phyloP scores from a whole-genome alignment of 2,888 invertebrate species.

The Minunthozetes semirufus region DNA sequence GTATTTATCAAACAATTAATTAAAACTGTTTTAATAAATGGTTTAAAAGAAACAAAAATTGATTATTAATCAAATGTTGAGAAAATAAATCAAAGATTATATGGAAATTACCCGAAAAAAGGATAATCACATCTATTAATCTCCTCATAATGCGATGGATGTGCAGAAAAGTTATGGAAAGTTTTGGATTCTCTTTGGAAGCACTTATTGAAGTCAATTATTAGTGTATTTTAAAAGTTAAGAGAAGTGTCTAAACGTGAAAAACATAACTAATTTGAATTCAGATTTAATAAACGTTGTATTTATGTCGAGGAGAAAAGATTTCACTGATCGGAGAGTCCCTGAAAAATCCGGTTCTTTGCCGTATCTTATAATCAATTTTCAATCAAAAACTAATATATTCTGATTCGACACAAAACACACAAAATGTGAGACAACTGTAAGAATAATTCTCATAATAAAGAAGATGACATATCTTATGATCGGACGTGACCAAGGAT shows the following conservation, averaged over 20 bases:
- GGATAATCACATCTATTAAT: background rate
- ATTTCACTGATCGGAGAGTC: background rate
- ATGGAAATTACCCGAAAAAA: background rate
- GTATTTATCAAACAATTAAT: background rate
- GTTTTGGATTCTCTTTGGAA: background rate
- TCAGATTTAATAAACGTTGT: background rate
- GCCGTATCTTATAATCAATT: background rate
- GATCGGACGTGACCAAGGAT: no score
- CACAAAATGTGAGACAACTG: background rate
- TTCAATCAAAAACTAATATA: background rate
- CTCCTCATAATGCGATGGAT: background rate
- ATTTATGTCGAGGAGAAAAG: slow-evolving; percentile 22
- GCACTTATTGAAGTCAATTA: background rate
- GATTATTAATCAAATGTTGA: background rate
- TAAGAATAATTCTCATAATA: background rate
- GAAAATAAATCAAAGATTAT: background rate
- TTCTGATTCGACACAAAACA: background rate
- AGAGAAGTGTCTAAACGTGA: background rate
- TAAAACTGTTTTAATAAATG: background rate
- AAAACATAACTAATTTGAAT: background rate
- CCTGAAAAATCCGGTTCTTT: slow-evolving; percentile 21
- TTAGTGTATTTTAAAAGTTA: background rate
- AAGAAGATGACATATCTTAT: no score
- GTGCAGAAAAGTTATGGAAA: background rate
- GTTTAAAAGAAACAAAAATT: background rate